These are phyloP conservation scores for Chelidonichthys spinosus DNA, from an alignment of 2,797 vertebrate genomes.

Conservation along the genomic window DNA sequence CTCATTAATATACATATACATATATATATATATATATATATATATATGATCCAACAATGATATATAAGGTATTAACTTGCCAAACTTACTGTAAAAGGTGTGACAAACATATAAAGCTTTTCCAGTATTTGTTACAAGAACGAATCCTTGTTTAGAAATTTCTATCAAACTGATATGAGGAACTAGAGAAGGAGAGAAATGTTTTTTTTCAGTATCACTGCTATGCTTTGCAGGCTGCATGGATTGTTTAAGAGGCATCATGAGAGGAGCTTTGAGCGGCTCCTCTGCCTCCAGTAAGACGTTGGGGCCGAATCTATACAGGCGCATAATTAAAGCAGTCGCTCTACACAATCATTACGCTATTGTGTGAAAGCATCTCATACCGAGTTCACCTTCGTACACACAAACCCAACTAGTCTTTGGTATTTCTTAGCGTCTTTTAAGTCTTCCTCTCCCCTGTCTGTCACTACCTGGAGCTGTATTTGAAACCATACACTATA, in stretches of 20 bases:
- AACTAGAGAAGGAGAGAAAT: neutral
- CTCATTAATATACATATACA: neutral
- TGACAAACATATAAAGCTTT: neutral
- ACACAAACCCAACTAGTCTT: no score
- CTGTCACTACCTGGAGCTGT: no score
- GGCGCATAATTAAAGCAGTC: slow-evolving; percentile 36
- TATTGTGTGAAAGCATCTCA: neutral
- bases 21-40: neutral
- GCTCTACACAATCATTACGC: slow-evolving; percentile 11
- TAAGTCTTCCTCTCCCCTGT: no score
- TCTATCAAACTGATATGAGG: neutral
- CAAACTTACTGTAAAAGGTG: neutral
- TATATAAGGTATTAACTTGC: slow-evolving; percentile 1
- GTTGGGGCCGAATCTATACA: slow-evolving; percentile 32
- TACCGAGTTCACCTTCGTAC: no score
- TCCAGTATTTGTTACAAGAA: neutral
- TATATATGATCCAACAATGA: neutral
- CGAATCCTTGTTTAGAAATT: neutral
- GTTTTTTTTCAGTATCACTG: neutral
- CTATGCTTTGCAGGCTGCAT: slow-evolving; percentile 2
- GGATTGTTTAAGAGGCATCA: slow-evolving; percentile 1
- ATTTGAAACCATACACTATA: no score
- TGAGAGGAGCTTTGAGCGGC: slow-evolving; percentile 17
- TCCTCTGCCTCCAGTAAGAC: slow-evolving; percentile 20
- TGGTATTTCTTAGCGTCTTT: no score